Conservation (phyloP, 1,140 invertebrate species). For the Sitobion miscanthi region DNA sequence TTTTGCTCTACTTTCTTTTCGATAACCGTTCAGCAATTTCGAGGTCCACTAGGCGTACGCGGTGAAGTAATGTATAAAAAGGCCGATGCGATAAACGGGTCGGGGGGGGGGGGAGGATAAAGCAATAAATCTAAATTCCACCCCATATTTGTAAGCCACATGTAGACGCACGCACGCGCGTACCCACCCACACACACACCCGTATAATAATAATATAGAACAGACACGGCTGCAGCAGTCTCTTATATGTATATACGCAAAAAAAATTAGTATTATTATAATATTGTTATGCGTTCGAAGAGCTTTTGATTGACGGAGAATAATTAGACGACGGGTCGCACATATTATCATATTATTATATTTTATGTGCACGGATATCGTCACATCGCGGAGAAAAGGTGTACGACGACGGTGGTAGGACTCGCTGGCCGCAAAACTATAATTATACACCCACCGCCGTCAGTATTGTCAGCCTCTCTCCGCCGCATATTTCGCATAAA, state of each 20-base stretch:
- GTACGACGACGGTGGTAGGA: neutral
- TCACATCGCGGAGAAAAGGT: neutral
- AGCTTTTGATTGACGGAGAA: constrained; percentile 19
- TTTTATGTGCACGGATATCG: too few species aligned
- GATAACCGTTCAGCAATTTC: constrained; percentile 20
- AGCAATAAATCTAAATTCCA: constrained; percentile 42
- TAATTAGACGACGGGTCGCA: neutral
- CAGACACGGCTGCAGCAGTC: neutral
- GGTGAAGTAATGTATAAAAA: constrained; percentile 21
- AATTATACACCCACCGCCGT: too few species aligned
- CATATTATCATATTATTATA: neutral
- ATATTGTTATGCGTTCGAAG: neutral
- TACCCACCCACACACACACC: neutral
- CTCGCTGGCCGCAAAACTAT: neutral
- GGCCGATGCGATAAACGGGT: neutral
- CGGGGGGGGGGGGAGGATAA: neutral
- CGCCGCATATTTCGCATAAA: neutral
- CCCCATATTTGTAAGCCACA: constrained; percentile 10
- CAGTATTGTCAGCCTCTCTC: neutral
- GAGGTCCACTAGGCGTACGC: constrained; percentile 16
- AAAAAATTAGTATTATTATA: neutral
- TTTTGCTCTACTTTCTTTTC: neutral
- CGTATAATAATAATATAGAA: neutral
- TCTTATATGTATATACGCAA: too few species aligned
- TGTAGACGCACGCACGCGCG: neutral